Conservation (phyloP, 2,888 invertebrate genomes). For the Arenicola marina region DNA sequence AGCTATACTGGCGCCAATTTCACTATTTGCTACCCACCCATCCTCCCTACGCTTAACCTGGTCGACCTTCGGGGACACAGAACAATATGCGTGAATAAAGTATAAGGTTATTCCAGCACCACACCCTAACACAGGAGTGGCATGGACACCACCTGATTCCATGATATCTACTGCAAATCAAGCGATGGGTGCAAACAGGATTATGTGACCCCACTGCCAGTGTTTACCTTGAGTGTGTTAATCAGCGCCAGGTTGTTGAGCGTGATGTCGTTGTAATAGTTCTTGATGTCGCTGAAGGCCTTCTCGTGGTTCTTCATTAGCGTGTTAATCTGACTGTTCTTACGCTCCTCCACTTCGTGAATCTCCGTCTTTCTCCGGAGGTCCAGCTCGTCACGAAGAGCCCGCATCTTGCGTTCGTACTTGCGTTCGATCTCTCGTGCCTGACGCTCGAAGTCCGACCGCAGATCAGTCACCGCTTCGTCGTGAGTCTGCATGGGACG, state of each 20-base stretch:
- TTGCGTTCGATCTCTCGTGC: slow-evolving; percentile 73
- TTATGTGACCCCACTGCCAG: not conserved
- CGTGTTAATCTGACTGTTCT: slow-evolving; percentile 82
- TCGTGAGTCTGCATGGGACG: slow-evolving; percentile 61
- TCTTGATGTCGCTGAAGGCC: slow-evolving; percentile 86
- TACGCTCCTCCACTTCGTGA: slow-evolving; percentile 84
- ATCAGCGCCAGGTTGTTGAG: slow-evolving; percentile 90
- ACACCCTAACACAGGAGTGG: not conserved
- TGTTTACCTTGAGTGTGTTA: slow-evolving; percentile 77
- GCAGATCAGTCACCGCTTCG: slow-evolving; percentile 67
- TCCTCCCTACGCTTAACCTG: too few relatives aligned
- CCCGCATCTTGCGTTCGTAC: slow-evolving; percentile 76
- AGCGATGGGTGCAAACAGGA: not conserved
- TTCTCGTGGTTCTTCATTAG: slow-evolving; percentile 81
- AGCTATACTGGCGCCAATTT: too few relatives aligned
- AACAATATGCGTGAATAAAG: too few relatives aligned
- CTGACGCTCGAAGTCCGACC: slow-evolving; percentile 71
- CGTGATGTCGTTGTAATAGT: slow-evolving; percentile 93
- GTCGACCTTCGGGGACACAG: too few relatives aligned
- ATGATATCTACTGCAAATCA: too few relatives aligned
- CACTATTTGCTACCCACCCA: too few relatives aligned
- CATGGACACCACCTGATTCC: too few relatives aligned
- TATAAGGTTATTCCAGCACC: not conserved
- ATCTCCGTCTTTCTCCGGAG: slow-evolving; percentile 61
- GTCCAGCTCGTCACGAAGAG: slow-evolving; percentile 77